A percentile compares a stretch with the other conserved stretches of the same genome.
Evolutionary conservation across 2,113 vertebrate genomes (phyloP).

Genomic region (Motacilla alba): DNA sequence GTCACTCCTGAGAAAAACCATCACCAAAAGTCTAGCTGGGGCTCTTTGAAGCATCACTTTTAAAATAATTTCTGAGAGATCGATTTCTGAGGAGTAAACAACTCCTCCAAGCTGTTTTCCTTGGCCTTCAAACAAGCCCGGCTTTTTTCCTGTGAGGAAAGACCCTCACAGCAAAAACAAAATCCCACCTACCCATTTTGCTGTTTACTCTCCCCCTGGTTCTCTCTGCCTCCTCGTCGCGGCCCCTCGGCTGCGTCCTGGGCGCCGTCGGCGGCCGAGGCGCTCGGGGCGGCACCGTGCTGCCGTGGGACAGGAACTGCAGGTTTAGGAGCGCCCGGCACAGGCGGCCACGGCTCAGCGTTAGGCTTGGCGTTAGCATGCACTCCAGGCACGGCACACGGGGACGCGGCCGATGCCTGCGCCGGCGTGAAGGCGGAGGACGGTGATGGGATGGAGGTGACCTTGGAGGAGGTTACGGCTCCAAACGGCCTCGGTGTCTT

Average conservation of each 20-base stretch:
- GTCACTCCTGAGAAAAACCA: background rate
- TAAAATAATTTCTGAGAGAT: background rate
- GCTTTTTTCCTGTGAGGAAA: conserved; percentile 61
- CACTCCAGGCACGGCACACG: conserved; percentile 57
- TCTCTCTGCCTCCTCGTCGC: conserved; percentile 85
- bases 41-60: background rate
- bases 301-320: conserved; percentile 83
- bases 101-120: background rate
- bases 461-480: conserved; percentile 77
- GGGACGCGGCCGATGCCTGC: conserved; percentile 47
- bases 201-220: conserved; percentile 85
- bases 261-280: conserved; percentile 79
- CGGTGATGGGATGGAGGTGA: conserved; percentile 90
- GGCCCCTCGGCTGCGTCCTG: conserved; percentile 89
- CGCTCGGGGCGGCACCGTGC: conserved; percentile 80
- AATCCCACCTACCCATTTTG: conserved; percentile 91
- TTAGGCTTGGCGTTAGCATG: conserved; percentile 73
- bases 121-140: conserved; percentile 13
- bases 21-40: background rate
- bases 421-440: conserved; percentile 89
- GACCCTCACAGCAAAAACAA: conserved; percentile 36
- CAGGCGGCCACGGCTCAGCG: conserved; percentile 63
- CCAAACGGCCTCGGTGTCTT: conserved; percentile 88
- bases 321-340: conserved; percentile 77
- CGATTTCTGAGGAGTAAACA: fast-evolving